Conservation (phyloP, 2,797 vertebrate species). For the Pantherophis vulpinus region DNA sequence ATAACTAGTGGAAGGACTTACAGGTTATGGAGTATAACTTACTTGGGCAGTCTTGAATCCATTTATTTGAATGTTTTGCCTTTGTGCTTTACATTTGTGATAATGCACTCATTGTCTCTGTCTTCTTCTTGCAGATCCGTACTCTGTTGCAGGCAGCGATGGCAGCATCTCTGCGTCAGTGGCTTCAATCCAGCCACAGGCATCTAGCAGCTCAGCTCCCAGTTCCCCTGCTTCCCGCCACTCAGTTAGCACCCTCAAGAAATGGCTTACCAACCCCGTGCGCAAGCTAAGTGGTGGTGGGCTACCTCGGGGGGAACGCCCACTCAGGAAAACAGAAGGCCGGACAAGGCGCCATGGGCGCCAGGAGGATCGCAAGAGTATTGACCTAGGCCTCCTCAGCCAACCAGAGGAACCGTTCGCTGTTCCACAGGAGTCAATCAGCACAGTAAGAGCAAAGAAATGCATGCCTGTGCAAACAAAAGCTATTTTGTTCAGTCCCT, state of each 20-base stretch:
- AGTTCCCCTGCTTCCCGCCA: slow-evolving; percentile 83
- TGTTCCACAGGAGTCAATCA: slow-evolving; percentile 70
- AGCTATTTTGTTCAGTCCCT: not conserved
- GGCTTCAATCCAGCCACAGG: slow-evolving; percentile 82
- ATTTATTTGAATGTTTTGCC: not conserved
- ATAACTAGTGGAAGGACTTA: not conserved
- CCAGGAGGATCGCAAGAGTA: slow-evolving; percentile 59
- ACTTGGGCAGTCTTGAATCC: not conserved
- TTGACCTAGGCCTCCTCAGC: slow-evolving; percentile 63
- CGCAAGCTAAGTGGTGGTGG: slow-evolving; percentile 81
- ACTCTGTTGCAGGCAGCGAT: slow-evolving; percentile 87
- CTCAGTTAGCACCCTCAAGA: slow-evolving; percentile 86
- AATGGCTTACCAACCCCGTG: slow-evolving; percentile 88
- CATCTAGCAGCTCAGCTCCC: slow-evolving; percentile 83
- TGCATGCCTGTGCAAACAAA: no score
- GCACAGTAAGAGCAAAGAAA: slow-evolving; percentile 70
- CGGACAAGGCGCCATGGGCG: slow-evolving; percentile 65
- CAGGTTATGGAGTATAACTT: not conserved
- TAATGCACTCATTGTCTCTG: not conserved
- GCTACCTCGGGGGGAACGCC: slow-evolving; percentile 66
- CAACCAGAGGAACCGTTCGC: slow-evolving; percentile 65
- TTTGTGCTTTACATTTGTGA: not conserved
- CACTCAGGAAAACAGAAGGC: slow-evolving; percentile 73
- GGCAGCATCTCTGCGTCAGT: slow-evolving; percentile 89
- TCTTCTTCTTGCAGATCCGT: slow-evolving; percentile 78